phyloP scores from a whole-genome alignment of 2,113 vertebrate species.

The Gambusia affinis region DNA sequence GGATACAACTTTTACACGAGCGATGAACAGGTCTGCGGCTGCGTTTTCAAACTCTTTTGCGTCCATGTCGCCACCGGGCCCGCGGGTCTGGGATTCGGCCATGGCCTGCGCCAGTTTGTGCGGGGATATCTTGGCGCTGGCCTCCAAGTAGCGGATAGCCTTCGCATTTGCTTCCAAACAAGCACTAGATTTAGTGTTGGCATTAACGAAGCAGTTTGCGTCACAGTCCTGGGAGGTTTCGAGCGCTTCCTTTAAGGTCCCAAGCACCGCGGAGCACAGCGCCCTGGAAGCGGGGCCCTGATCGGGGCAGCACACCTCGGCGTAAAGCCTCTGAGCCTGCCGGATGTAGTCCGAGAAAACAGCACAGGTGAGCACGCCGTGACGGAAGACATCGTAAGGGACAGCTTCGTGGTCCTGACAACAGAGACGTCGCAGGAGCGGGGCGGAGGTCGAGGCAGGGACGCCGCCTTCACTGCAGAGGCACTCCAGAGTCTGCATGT shows the following conservation, averaged over 20 bases:
- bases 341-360: conserved; percentile 90
- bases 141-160: conserved; percentile 84
- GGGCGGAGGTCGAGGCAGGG: conserved; percentile 79
- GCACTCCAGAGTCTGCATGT: conserved; percentile 86
- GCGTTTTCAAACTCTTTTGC: conserved; percentile 90
- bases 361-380: conserved; percentile 88
- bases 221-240: conserved; percentile 68
- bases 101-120: conserved; percentile 85
- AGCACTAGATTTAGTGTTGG: conserved; percentile 45
- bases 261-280: conserved; percentile 85
- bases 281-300: conserved; percentile 75
- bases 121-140: conserved; percentile 88
- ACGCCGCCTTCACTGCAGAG: conserved; percentile 85
- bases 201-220: conserved; percentile 39
- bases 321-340: conserved; percentile 85
- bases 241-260: conserved; percentile 86
- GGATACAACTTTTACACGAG: conserved; percentile 86
- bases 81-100: conserved; percentile 76
- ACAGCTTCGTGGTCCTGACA: conserved; percentile 92
- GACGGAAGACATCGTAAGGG: conserved; percentile 89
- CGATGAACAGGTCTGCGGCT: conserved; percentile 87
- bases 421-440: conserved; percentile 84
- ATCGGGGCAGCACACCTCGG: conserved; percentile 77
- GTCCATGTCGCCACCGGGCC: conserved; percentile 80
- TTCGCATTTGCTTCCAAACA: conserved; percentile 78